phyloP scores from a whole-genome alignment of 1,140 invertebrate species.

The Drosophila insularis region DNA sequence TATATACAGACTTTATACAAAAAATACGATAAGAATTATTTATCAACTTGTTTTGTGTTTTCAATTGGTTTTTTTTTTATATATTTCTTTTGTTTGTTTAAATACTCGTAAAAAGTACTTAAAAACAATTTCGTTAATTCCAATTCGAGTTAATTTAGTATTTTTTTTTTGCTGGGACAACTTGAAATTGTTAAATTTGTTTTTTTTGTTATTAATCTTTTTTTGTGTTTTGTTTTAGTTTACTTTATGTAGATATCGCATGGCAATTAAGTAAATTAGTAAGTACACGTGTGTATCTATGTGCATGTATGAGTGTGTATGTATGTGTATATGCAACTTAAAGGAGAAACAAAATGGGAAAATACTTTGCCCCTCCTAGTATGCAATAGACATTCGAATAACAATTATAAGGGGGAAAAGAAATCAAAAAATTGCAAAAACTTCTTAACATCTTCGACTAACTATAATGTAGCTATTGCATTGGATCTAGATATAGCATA shows the following conservation, averaged over 20 bases:
- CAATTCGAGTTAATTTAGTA: neutral
- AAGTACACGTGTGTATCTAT: neutral
- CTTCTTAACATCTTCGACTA: too few species aligned
- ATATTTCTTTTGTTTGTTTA: neutral
- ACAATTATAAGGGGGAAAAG: too few species aligned
- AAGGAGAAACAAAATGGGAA: too few species aligned
- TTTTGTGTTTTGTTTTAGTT: too few species aligned
- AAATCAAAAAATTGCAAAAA: too few species aligned
- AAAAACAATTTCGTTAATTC: neutral
- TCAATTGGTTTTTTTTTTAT: too few species aligned
- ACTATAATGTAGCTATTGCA: neutral
- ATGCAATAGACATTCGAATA: too few species aligned
- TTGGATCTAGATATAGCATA: neutral
- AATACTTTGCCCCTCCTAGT: too few species aligned
- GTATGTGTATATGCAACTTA: too few species aligned
- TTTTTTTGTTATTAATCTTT: neutral
- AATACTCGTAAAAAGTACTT: constrained; percentile 13
- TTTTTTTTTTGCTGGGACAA: neutral
- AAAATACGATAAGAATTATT: neutral
- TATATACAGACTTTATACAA: constrained; percentile 7
- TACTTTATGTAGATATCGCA: constrained; percentile 2
- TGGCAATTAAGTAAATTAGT: constrained; percentile 6
- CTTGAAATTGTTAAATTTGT: too few species aligned
- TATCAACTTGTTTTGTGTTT: neutral
- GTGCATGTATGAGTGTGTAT: neutral